Evolutionary conservation across 2,888 invertebrate species (phyloP), one percentile per base, ranked within the genome.

Genomic region (Lasioglossum pauxillum): DNA sequence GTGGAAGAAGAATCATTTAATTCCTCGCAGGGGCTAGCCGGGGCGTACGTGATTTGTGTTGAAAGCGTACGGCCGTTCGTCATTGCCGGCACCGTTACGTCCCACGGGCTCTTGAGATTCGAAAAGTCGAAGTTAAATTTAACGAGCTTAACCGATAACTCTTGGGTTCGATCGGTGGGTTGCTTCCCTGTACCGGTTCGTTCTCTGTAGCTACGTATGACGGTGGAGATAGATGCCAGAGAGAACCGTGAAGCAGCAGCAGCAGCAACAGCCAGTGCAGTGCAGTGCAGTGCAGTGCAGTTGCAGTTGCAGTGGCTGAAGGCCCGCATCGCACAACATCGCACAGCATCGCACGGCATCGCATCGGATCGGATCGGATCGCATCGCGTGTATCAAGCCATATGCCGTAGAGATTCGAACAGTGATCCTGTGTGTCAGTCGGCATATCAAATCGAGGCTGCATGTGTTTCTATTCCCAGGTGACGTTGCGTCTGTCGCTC

Each of bases 341-440:
- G 60, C 14, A 27, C 27, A 7, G 64, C 64, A 31, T 14, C 60
- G 60, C 60, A 60, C 14, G 5, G 60, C 12, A 14, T 14, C 64
- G 64, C 31, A 31, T 64, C 64, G 64, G 16, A 31, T 82, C 71
- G 81, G 76, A 79, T 85, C 78, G 83, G 27, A 60, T 60, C 38
- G 71, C 27, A 75, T 88, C 88, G 88, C 88, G 86, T 88, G 91
- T 88, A 90, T 90, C 90, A 84, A 80, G 82, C 86, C 79, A 87
- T 86, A 88, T 88, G 86, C 92, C 90, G 88, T 86, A 69, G 92
- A 92, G 91, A 90, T 92, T 93, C 89, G 90, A 90, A 91, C 90
- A 87, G 91, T 89, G 90, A 93, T 91, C 90, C 90, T 88, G 82
- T 89, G 89, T 89, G 90, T 90, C 92, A 88, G 90, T 86, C 84